These are phyloP conservation scores for Capitulum mitella DNA, from an alignment of 2,888 invertebrate species.

Conservation along the genomic window DNA sequence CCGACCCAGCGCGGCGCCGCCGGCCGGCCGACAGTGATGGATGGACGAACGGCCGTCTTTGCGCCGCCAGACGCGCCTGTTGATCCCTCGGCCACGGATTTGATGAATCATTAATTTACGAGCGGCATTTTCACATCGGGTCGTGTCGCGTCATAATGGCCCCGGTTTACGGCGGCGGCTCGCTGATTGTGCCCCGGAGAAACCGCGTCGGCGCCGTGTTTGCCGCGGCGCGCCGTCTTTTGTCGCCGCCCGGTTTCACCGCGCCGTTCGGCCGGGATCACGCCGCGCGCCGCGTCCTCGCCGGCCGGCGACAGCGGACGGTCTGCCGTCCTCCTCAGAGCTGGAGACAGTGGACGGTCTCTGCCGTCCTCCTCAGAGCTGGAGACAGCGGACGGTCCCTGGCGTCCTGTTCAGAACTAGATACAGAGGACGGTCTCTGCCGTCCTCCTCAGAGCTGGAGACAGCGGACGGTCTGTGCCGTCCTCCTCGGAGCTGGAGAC, in stretches of 20 bases:
- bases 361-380: no score
- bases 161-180: not conserved
- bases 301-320: not conserved
- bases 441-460: no score
- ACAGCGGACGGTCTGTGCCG: no score
- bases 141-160: constrained; percentile 18
- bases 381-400: not conserved
- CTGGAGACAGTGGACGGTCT: not conserved
- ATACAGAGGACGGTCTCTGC: no score
- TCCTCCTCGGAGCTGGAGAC: no score
- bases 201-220: constrained; percentile 19
- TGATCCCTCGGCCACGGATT: constrained; percentile 19
- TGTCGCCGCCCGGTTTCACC: constrained; percentile 7
- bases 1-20: no score
- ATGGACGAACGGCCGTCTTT: not conserved
- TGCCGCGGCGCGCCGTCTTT: constrained; percentile 9
- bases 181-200: constrained; percentile 19
- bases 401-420: not conserved
- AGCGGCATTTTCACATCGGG: constrained; percentile 19
- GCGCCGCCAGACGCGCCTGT: constrained; percentile 1
- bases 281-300: not conserved
- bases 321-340: not conserved
- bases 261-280: not conserved
- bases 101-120: constrained; percentile 24
- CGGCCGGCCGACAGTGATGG: not conserved